Conservation (phyloP, 2,113 vertebrate species). For the Urocynchramus pylzowi region DNA sequence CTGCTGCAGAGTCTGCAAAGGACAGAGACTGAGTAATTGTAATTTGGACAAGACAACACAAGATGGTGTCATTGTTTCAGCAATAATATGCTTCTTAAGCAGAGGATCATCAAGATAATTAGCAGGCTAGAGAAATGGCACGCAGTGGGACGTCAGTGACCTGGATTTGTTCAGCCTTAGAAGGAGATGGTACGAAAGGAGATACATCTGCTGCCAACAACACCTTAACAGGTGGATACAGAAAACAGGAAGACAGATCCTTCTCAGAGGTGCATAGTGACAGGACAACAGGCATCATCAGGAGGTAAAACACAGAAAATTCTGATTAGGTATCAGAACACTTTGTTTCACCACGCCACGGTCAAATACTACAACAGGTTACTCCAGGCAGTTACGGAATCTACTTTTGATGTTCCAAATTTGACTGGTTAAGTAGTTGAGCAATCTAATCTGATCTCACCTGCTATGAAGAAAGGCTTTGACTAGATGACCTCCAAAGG, state of each 20-base stretch:
- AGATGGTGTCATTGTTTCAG: neutral
- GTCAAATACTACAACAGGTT: neutral
- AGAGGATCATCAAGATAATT: neutral
- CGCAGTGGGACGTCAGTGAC: neutral
- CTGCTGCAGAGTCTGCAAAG: neutral
- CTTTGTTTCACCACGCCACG: neutral
- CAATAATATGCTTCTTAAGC: neutral
- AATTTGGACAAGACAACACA: neutral
- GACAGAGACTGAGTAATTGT: neutral
- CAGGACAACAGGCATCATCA: neutral
- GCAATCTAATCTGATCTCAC: constrained; percentile 17
- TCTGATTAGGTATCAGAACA: neutral
- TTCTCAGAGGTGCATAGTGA: neutral
- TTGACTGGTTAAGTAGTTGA: neutral
- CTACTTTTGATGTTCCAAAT: neutral
- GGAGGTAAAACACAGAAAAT: neutral
- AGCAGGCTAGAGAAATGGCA: neutral
- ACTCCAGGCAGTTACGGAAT: neutral
- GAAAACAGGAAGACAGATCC: neutral
- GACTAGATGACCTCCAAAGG: constrained; percentile 7
- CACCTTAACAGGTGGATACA: neutral
- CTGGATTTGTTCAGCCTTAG: neutral
- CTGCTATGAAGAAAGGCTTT: neutral
- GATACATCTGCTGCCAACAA: neutral
- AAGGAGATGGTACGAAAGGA: neutral